These are phyloP conservation scores for mouse (Mus musculus) DNA, from an alignment of 2,113 vertebrate species.

Conservation along the genomic window DNA sequence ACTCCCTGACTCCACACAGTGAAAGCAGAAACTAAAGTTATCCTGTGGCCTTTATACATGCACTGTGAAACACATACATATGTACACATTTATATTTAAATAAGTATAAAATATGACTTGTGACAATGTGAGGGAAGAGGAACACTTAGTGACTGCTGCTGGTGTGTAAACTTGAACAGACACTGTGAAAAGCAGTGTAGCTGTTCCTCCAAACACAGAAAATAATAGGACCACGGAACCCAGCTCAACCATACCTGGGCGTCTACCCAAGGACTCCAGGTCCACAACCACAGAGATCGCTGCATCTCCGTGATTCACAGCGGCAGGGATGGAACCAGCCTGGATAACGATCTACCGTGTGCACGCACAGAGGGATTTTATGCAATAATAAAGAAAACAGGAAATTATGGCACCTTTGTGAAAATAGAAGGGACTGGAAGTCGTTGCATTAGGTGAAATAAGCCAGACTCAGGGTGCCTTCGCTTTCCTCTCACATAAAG, in stretches of 20 bases:
- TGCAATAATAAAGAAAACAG: background rate
- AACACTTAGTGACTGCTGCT: background rate
- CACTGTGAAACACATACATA: background rate
- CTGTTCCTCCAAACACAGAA: background rate
- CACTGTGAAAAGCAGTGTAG: background rate
- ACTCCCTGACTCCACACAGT: background rate
- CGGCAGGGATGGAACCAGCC: background rate
- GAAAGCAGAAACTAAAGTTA: background rate
- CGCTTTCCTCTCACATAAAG: background rate
- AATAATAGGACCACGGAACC: background rate
- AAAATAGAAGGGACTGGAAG: background rate
- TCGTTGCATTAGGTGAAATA: background rate
- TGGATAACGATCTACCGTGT: background rate
- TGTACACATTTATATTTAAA: background rate
- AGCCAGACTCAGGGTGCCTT: background rate
- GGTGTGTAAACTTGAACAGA: background rate
- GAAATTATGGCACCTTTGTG: background rate
- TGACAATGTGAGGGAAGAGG: background rate
- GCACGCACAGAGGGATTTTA: background rate
- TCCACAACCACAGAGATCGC: background rate
- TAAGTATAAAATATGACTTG: background rate
- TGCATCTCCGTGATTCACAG: background rate
- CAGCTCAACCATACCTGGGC: background rate
- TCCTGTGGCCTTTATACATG: background rate
- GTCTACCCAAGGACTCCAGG: background rate